A percentile compares a stretch with the other conserved stretches of the same genome.
These are phyloP conservation scores for Euzetes globulus DNA, from an alignment of 2,888 invertebrate genomes.

Conservation along the genomic window DNA sequence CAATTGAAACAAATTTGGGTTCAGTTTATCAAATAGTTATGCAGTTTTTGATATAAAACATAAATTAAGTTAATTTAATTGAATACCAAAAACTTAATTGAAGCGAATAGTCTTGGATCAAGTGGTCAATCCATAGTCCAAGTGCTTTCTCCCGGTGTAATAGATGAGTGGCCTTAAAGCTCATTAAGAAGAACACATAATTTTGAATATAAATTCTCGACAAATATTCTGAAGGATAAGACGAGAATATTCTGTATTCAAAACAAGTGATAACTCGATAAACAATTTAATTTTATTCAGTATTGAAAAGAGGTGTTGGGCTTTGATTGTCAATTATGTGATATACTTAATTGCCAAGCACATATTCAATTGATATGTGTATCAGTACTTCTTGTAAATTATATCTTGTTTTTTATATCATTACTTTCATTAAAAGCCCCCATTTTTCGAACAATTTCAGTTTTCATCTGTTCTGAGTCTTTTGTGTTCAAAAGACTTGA, in stretches of 20 bases:
- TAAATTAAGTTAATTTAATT: not conserved
- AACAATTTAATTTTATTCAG: not conserved
- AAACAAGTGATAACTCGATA: not conserved
- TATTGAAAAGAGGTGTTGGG: constrained; percentile 9
- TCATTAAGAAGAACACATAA: constrained; percentile 15
- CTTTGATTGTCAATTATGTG: constrained; percentile 24
- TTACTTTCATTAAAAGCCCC: not conserved
- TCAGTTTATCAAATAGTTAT: not conserved
- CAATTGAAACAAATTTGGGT: not conserved
- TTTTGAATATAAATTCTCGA: not conserved
- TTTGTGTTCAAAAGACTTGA: not conserved
- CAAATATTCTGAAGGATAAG: not conserved
- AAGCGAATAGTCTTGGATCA: not conserved
- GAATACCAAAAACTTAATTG: not conserved
- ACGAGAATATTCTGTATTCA: not conserved
- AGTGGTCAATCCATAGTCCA: not conserved
- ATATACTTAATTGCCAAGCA: constrained; percentile 27
- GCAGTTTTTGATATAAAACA: constrained; percentile 6
- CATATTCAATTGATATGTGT: constrained; percentile 9
- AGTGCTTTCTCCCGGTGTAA: constrained; percentile 31
- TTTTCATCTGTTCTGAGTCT: not conserved
- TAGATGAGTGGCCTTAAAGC: constrained; percentile 29
- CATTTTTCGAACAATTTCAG: not conserved
- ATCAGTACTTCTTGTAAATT: constrained; percentile 10
- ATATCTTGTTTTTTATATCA: not conserved